Conservation (phyloP, 2,888 invertebrate species). For the Alcis repandata region DNA sequence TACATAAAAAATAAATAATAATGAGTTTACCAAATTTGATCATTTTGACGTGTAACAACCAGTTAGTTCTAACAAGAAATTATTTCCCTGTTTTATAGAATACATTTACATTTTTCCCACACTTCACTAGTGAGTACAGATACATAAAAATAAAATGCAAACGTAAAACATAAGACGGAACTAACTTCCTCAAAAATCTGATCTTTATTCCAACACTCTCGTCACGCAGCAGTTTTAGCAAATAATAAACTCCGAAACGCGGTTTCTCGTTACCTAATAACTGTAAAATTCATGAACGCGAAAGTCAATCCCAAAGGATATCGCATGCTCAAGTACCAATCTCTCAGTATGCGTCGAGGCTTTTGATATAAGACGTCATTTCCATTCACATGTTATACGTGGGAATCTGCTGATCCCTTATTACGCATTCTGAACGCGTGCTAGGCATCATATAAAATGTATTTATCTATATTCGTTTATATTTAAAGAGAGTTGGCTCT, state of each 20-base stretch:
- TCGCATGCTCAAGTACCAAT: constrained; percentile 36
- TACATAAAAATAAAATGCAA: not conserved
- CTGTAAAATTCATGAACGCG: constrained; percentile 38
- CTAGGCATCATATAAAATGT: constrained; percentile 50
- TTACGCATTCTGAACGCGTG: constrained; percentile 58
- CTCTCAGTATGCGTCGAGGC: constrained; percentile 50
- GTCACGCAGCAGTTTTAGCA: constrained; percentile 20
- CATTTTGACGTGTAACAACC: too few species aligned
- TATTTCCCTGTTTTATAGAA: too few species aligned
- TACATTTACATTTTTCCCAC: too few species aligned
- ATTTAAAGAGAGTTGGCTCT: constrained; percentile 28
- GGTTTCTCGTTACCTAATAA: constrained; percentile 37
- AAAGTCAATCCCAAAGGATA: constrained; percentile 35
- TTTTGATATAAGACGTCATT: constrained; percentile 63
- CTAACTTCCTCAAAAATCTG: not conserved
- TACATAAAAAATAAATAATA: too few species aligned
- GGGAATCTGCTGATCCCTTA: constrained; percentile 57
- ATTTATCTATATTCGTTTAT: constrained; percentile 45
- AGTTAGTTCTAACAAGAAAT: too few species aligned
- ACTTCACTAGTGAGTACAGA: too few species aligned
- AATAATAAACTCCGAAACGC: constrained; percentile 20
- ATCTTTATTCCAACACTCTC: constrained; percentile 16
- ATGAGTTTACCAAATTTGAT: too few species aligned
- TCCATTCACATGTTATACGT: constrained; percentile 61
- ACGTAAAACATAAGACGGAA: not conserved